A percentile compares a stretch with the other conserved stretches of the same genome.
phyloP scores from a whole-genome alignment of 2,797 vertebrate species.

The Moxostoma hubbsi region DNA sequence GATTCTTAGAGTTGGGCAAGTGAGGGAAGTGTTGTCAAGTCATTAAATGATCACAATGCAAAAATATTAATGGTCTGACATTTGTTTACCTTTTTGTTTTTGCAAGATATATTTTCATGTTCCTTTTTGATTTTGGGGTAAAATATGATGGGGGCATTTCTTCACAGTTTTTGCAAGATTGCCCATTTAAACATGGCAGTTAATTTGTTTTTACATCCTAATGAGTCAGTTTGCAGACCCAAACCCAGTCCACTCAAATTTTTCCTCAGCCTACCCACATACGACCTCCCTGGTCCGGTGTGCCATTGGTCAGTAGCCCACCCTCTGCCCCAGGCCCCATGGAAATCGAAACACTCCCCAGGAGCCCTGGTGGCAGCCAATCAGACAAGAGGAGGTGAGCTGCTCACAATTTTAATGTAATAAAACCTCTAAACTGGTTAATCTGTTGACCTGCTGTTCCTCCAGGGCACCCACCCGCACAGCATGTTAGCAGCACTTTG shows the following conservation, averaged over 20 bases:
- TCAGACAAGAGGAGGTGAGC: constrained; percentile 89
- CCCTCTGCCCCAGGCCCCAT: constrained; percentile 79
- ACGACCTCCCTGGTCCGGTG: constrained; percentile 72
- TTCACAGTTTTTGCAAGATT: no score
- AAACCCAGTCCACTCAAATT: neutral
- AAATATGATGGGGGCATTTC: no score
- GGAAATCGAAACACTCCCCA: constrained; percentile 87
- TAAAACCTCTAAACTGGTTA: constrained; percentile 66
- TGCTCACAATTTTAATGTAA: constrained; percentile 58
- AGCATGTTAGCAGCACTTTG: constrained; percentile 16
- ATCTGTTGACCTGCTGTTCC: constrained; percentile 62
- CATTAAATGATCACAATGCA: no score
- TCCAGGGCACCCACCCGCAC: constrained; percentile 19
- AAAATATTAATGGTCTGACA: no score
- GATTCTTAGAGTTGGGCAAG: no score
- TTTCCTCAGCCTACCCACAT: constrained; percentile 71
- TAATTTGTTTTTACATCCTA: no score
- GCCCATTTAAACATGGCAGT: no score
- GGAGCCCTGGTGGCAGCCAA: constrained; percentile 81
- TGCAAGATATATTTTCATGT: no score
- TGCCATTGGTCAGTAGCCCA: constrained; percentile 74
- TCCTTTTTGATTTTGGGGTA: no score
- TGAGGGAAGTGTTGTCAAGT: no score
- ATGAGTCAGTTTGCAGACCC: neutral
- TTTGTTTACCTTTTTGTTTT: no score